Conservation (phyloP, 2,888 invertebrate genomes). For the Drosophila dives region DNA sequence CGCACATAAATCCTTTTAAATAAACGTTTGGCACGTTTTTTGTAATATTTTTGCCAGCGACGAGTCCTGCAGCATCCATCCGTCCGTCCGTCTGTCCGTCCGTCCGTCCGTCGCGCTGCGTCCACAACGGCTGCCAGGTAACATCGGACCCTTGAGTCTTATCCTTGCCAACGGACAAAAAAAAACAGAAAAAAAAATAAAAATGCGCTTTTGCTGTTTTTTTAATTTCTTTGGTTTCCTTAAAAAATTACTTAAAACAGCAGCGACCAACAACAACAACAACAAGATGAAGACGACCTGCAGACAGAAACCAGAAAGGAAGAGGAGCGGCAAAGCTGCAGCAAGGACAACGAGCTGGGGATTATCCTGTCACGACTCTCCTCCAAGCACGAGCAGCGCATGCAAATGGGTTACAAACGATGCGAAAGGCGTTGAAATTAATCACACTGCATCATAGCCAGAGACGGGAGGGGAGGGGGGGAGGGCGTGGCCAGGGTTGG, state of each 20-base stretch:
- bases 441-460: conserved; percentile 61
- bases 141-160: conserved; percentile 69
- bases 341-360: conserved; percentile 51
- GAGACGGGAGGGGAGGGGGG: conserved; percentile 7
- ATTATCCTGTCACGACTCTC: conserved; percentile 72
- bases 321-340: conserved; percentile 5
- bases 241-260: conserved; percentile 73
- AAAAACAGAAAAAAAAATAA: background rate
- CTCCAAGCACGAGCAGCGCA: conserved; percentile 45
- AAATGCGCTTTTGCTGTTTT: conserved; percentile 23
- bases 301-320: conserved; percentile 10
- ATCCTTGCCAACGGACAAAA: conserved; percentile 52
- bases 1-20: conserved; percentile 82
- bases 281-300: background rate
- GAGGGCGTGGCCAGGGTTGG: conserved; percentile 14
- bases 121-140: conserved; percentile 44
- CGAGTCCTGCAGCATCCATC: conserved; percentile 18
- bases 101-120: conserved; percentile 2
- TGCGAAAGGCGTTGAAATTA: conserved; percentile 65
- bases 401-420: conserved; percentile 62
- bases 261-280: conserved; percentile 2
- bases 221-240: conserved; percentile 67
- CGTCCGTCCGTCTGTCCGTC: too few species aligned
- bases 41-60: conserved; percentile 66
- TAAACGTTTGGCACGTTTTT: conserved; percentile 83